Percentiles rank a stretch among this genome's conserved stretches.
Conservation (phyloP, 2,113 vertebrate genomes). For the Bos indicus region DNA sequence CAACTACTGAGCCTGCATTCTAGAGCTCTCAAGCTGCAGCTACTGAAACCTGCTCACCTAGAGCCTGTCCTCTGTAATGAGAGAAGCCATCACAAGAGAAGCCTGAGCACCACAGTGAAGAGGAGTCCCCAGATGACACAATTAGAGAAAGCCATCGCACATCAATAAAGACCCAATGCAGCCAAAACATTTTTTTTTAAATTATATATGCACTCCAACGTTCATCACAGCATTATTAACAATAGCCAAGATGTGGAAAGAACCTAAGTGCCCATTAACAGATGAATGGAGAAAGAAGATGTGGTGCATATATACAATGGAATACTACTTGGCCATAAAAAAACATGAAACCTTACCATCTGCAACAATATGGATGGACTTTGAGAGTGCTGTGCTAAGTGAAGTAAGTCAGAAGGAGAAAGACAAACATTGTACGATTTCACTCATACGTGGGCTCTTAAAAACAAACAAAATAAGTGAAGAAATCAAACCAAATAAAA, state of each 20-base stretch:
- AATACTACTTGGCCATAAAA: background rate
- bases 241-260: background rate
- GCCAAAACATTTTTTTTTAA: accelerated
- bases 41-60: background rate
- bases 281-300: background rate
- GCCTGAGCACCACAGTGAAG: background rate
- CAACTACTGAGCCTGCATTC: background rate
- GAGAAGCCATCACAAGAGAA: background rate
- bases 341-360: background rate
- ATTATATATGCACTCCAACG: background rate
- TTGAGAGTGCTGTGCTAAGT: background rate
- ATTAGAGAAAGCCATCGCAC: background rate
- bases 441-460: background rate
- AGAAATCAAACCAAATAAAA: background rate
- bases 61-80: background rate
- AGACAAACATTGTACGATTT: background rate
- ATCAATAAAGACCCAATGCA: background rate
- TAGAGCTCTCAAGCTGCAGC: background rate
- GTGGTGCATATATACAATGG: background rate
- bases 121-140: background rate
- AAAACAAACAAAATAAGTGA: background rate
- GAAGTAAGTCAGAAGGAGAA: background rate
- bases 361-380: background rate
- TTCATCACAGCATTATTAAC: background rate
- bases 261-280: background rate